Evolutionary conservation across 2,888 invertebrate genomes (phyloP), one percentile per base, ranked within the genome.

Genomic region (Drosophila leonis): DNA sequence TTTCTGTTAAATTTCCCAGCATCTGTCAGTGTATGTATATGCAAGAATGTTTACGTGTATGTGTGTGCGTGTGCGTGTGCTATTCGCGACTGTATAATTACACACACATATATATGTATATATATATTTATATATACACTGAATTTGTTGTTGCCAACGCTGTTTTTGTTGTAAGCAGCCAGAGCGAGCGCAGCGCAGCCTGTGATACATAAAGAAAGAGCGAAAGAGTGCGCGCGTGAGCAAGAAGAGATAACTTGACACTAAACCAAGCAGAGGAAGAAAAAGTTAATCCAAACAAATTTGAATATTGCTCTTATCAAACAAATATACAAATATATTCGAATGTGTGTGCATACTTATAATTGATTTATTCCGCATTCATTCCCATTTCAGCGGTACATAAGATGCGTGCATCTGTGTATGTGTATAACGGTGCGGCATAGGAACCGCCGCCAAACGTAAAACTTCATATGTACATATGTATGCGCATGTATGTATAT

Each of bases 31-130:
- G 55, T 63, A 63, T 55, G 51, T 48, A 46, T 51, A 46, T 73
- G 64, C 57, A 56, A 57, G 56, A 61, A 63, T 80, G 68, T 75
- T 72, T 61, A 54, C 60, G 61, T 60, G 44, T 31, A 60, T 56
- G 60, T 72, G 63, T 60, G 37, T 57, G 57, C 48, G 63, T 60
- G 37, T 57, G 57, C 48, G 48, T 48, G 27, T 78, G 80, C 71
- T 68, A 74, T 76, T 75, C 82, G 84, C 84, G 80, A 82, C 72
- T 84, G 74, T 84, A 72, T 87, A 83, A 82, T 77, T 88, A 74
- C 80, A 85, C 73, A 83, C 46, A 72, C 67, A 65, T 46, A 59
- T 48, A 64, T 51, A 59, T 48, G 63, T 51, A 29, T n/a, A n/a
- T 13, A 31, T 18, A 18, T 71, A 56, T 54, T 61, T 60, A 68